phyloP scores from a whole-genome alignment of 2,113 vertebrate genomes.

The Promerops cafer region DNA sequence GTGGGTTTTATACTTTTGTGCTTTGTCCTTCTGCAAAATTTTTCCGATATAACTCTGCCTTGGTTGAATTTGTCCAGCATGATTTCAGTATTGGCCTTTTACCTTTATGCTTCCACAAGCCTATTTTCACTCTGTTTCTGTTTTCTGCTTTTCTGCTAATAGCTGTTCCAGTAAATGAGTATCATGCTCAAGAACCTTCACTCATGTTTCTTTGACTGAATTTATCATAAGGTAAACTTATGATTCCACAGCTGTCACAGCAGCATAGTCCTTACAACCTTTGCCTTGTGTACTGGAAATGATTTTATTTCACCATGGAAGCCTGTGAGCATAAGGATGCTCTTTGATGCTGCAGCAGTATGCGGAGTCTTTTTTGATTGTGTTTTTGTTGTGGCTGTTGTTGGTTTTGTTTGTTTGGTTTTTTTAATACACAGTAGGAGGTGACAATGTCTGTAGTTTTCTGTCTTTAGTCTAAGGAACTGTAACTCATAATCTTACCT shows the following conservation, averaged over 20 bases:
- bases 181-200: neutral
- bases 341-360: neutral
- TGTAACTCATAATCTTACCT: neutral
- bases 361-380: neutral
- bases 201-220: neutral
- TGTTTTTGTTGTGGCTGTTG: neutral
- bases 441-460: neutral
- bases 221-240: neutral
- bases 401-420: neutral
- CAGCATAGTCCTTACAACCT: neutral
- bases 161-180: neutral
- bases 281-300: neutral
- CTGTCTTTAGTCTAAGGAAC: neutral
- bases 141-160: neutral
- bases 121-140: fast-evolving
- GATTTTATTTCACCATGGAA: neutral
- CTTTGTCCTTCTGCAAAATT: neutral
- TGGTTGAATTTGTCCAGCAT: neutral
- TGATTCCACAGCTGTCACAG: neutral
- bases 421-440: neutral
- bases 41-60: neutral
- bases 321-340: neutral
- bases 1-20: neutral
- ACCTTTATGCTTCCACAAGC: neutral
- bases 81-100: neutral